Conservation (phyloP, 2,113 vertebrate genomes). For the Chascanopsetta lugubris region DNA sequence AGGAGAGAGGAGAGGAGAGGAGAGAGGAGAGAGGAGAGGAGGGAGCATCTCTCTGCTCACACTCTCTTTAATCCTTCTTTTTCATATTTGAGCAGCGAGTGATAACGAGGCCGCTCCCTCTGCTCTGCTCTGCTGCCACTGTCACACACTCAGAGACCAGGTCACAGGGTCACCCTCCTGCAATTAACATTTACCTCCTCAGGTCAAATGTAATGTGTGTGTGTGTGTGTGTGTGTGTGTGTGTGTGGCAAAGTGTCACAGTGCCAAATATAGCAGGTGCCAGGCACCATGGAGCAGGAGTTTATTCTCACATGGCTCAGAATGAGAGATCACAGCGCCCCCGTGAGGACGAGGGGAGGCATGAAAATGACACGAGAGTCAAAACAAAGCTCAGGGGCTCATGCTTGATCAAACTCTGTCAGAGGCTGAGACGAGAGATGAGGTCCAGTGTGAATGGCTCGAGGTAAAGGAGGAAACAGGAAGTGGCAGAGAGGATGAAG, state of each 20-base stretch:
- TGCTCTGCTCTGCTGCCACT: conserved; percentile 44
- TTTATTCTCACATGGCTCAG: background rate
- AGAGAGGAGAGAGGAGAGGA: conserved; percentile 38
- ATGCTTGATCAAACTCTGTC: conserved; percentile 20
- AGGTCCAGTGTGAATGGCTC: conserved; percentile 44
- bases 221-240: conserved; percentile 13
- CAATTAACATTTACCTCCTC: conserved; percentile 64
- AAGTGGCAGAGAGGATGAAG: conserved; percentile 42
- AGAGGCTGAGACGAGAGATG: conserved; percentile 36
- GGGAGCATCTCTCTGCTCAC: conserved; percentile 35
- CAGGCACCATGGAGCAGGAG: background rate
- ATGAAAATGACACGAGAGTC: conserved; percentile 20
- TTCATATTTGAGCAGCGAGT: conserved; percentile 53
- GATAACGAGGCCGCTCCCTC: conserved; percentile 48
- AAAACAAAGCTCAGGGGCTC: conserved; percentile 29
- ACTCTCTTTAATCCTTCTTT: conserved; percentile 68
- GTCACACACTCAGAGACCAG: conserved; percentile 49
- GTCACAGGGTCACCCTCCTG: conserved; percentile 60
- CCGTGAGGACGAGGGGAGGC: conserved; percentile 36
- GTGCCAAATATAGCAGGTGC: conserved; percentile 1
- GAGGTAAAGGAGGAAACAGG: conserved; percentile 1
- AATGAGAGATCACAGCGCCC: conserved; percentile 56
- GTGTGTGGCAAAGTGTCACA: no score
- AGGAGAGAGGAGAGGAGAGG: conserved; percentile 35
- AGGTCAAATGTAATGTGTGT: conserved; percentile 57